Percentiles rank a stretch among this genome's conserved stretches.
phyloP scores from a whole-genome alignment of 1,140 invertebrate species.

The Camponotus vicinus region DNA sequence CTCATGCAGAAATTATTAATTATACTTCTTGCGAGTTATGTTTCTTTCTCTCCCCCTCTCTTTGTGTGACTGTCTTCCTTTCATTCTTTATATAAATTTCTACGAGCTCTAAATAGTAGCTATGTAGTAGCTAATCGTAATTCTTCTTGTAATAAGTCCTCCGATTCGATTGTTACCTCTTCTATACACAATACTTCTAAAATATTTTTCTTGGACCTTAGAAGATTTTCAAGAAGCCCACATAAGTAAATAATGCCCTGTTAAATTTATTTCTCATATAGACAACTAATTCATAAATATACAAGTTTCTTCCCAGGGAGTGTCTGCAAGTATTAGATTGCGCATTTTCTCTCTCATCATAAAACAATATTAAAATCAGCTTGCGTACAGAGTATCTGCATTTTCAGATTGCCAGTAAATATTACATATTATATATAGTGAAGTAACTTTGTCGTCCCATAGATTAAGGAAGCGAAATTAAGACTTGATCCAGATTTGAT shows the following conservation, averaged over 20 bases:
- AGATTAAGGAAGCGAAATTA: background rate
- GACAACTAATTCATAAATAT: slow-evolving; percentile 3
- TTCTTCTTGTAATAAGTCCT: slow-evolving; percentile 10
- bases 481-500: background rate
- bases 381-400: slow-evolving; percentile 47
- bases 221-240: background rate
- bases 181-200: background rate
- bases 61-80: slow-evolving; percentile 6
- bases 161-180: background rate
- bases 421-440: background rate
- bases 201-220: too few species aligned
- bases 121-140: background rate
- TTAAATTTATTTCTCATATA: slow-evolving; percentile 5
- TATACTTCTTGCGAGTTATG: background rate
- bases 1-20: background rate
- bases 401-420: slow-evolving; percentile 36
- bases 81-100: background rate
- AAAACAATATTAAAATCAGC: background rate
- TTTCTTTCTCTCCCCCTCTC: background rate
- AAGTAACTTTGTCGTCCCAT: background rate
- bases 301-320: background rate
- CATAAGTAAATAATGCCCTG: background rate
- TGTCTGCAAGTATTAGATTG: background rate
- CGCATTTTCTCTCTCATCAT: background rate
- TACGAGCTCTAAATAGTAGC: background rate